Evolutionary conservation across 2,888 invertebrate genomes (phyloP).

Genomic region (Aphidius colemani): DNA sequence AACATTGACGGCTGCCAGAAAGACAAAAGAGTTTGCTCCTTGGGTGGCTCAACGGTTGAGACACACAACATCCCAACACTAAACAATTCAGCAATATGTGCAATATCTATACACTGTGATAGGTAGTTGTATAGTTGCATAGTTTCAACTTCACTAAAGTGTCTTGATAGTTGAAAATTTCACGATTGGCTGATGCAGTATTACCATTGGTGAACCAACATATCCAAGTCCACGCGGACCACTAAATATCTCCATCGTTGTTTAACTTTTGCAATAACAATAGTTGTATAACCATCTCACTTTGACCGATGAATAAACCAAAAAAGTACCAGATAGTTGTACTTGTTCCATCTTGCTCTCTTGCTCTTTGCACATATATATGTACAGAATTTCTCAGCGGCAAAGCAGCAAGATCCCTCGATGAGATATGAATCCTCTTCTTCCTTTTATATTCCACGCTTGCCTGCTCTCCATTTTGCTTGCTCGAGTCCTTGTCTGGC

Average conservation of each 20-base stretch:
- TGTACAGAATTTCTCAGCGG: conserved; percentile 56
- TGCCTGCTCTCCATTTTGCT: conserved; percentile 59
- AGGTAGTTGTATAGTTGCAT: conserved; percentile 1
- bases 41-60: conserved; percentile 34
- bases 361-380: conserved; percentile 26
- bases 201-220: conserved; percentile 27
- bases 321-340: too few species aligned
- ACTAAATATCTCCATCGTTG: conserved; percentile 12
- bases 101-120: conserved; percentile 6
- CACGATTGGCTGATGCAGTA: conserved; percentile 27
- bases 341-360: conserved; percentile 26
- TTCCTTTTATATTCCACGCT: conserved; percentile 60
- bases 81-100: too few species aligned
- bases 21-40: conserved; percentile 48
- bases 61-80: too few species aligned
- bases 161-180: conserved; percentile 6
- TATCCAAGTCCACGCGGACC: conserved; percentile 39
- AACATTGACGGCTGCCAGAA: conserved; percentile 49
- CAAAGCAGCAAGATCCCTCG: conserved; percentile 57
- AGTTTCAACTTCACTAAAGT: too few species aligned
- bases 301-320: conserved; percentile 12
- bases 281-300: conserved; percentile 17
- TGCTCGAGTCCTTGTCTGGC: conserved; percentile 57
- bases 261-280: conserved; percentile 10
- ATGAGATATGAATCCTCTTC: conserved; percentile 58